phyloP scores from a whole-genome alignment of 2,888 invertebrate species.

The Aspidiotus rigidus region DNA sequence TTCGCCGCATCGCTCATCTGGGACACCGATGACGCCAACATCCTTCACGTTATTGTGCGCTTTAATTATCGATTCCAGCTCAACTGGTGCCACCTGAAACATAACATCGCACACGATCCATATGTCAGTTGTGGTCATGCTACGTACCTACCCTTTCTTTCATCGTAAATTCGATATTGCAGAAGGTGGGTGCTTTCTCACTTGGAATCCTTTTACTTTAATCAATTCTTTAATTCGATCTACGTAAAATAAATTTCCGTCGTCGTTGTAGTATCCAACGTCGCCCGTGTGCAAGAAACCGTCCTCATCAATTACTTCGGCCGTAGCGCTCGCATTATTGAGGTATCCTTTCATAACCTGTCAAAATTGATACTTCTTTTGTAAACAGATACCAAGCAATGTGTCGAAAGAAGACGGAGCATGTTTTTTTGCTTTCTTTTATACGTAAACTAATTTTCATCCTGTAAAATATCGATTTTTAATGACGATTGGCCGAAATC shows the following conservation, averaged over 20 bases:
- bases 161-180: too few species aligned
- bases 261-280: constrained; percentile 52
- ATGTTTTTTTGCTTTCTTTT: too few species aligned
- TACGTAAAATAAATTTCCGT: constrained; percentile 63
- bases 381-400: not conserved
- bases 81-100: constrained; percentile 70
- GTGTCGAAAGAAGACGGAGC: too few species aligned
- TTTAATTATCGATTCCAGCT: constrained; percentile 65
- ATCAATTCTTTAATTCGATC: constrained; percentile 68
- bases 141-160: too few species aligned
- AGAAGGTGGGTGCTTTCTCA: constrained; percentile 36
- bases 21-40: constrained; percentile 70
- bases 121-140: too few species aligned
- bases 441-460: too few species aligned
- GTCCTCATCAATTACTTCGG: constrained; percentile 46
- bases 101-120: not conserved
- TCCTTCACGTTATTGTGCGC: constrained; percentile 65
- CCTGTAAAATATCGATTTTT: too few species aligned
- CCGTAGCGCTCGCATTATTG: constrained; percentile 51
- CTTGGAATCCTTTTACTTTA: constrained; percentile 49
- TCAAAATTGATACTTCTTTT: constrained; percentile 6
- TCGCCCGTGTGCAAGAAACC: constrained; percentile 54
- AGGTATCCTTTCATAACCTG: constrained; percentile 52
- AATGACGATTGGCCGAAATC: too few species aligned
- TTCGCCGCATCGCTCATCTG: constrained; percentile 61